These are phyloP conservation scores for Xiphorhynchus elegans DNA, from an alignment of 2,113 vertebrate species.

Conservation along the genomic window DNA sequence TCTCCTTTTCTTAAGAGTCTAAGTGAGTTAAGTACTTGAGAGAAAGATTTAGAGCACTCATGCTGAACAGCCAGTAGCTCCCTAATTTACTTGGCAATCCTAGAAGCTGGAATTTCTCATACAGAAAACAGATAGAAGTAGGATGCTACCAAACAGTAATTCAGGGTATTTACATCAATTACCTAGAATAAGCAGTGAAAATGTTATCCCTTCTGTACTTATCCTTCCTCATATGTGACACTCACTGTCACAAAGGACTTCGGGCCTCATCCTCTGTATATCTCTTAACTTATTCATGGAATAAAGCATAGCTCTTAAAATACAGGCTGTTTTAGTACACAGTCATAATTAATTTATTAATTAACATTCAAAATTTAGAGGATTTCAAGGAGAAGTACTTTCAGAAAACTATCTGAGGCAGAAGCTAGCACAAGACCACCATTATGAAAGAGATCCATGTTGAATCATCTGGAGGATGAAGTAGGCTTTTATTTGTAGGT, in stretches of 20 bases:
- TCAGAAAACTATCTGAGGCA: not conserved
- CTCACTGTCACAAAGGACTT: not conserved
- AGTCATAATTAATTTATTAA: not conserved
- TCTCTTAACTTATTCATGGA: not conserved
- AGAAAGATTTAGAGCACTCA: slow-evolving; percentile 10
- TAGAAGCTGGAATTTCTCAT: not conserved
- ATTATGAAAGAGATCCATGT: not conserved
- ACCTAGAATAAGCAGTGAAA: not conserved
- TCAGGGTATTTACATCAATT: not conserved
- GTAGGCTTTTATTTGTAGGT: not conserved
- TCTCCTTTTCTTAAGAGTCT: not conserved
- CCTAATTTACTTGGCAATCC: not conserved
- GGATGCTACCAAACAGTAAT: not conserved
- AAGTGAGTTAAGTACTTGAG: not conserved
- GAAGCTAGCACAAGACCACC: not conserved
- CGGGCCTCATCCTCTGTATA: not conserved
- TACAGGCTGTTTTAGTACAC: not conserved
- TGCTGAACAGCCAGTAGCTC: not conserved
- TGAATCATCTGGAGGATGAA: not conserved
- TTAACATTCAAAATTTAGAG: not conserved
- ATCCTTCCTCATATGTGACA: not conserved
- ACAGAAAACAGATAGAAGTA: not conserved
- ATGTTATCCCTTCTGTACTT: not conserved
- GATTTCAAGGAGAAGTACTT: not conserved
- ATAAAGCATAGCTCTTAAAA: not conserved